Evolutionary conservation across 1,140 invertebrate species (phyloP), one percentile per base, ranked within the genome.

Genomic region (Matsumurasca onukii): DNA sequence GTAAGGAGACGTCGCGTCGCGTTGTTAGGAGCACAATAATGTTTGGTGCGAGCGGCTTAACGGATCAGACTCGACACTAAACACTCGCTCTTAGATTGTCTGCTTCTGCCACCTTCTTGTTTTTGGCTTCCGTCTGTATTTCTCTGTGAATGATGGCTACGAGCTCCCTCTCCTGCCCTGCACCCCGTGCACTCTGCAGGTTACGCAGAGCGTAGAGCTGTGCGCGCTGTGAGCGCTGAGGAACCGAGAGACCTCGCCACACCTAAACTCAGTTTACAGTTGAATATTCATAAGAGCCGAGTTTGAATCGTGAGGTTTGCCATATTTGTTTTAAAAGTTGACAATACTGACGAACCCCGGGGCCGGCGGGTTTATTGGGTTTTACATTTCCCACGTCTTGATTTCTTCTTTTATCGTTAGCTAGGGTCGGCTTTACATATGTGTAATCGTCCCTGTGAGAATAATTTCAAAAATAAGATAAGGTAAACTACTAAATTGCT

Each of bases 301-400:
- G 62, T 45, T 45, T 25, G 31, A 65, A 31, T 65, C 31, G 22
- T 24, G 62, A 24, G 62, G 31, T 65, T 65, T 22, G 62, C 31
- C 39, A 45, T 65, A 65, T 65, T 65, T 65, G 62, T 65, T 65
- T 65, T 65, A 48, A 31, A 65, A 65, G 31, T 65, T 65, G 31
- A 59, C 55, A 59, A 29, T 59, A 59, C 55, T 59, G 55, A 59
- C 30, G 55, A 59, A n/a, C n/a, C n/a, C n/a, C n/a, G n/a, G n/a
- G 55, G 15, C 49, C 22, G 49, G 12, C 55, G 30, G 55, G 55
- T 59, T 59, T 24, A 59, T 59, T 59, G 55, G 25, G 25, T 59
- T 27, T 59, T 59, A 9, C 17, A 39, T 9, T 9, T 9, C 34
- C 5, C 34, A n/a, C 34, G 34, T 39, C 34, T 39, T 39, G 34